Evolutionary conservation across 1,140 invertebrate species (phyloP).

Genomic region (Carposina sasakii): DNA sequence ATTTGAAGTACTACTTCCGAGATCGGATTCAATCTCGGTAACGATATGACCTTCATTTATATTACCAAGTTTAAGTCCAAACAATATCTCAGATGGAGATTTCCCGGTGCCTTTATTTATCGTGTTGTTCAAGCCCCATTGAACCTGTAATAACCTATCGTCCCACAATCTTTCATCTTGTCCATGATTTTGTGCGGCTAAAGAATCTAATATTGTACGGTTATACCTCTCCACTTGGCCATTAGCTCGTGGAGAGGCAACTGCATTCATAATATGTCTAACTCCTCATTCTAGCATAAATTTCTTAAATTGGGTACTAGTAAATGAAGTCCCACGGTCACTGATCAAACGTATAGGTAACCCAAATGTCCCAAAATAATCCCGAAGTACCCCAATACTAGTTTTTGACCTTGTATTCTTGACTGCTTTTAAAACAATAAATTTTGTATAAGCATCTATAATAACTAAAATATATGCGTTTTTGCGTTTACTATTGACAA

Average conservation of each 20-base stretch:
- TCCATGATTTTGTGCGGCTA: constrained; percentile 6
- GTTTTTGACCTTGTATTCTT: constrained; percentile 4
- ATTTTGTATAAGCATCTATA: constrained; percentile 6
- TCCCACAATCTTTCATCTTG: not conserved
- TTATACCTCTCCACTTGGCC: constrained; percentile 2
- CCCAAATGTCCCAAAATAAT: constrained; percentile 5
- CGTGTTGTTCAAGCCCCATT: constrained; percentile 8
- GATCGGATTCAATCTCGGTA: not conserved
- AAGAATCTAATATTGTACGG: constrained; percentile 1
- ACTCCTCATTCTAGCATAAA: not conserved
- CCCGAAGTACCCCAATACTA: not conserved
- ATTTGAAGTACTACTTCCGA: not conserved
- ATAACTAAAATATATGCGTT: constrained; percentile 7
- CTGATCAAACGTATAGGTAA: not conserved
- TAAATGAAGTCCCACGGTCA: constrained; percentile 9
- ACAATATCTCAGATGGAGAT: constrained; percentile 5
- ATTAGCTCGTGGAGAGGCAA: not conserved
- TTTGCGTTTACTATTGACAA: constrained; percentile 5
- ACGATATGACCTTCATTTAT: not conserved
- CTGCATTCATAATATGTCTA: constrained; percentile 5
- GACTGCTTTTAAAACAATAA: constrained; percentile 8
- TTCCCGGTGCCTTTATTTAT: constrained; percentile 1
- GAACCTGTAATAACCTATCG: not conserved
- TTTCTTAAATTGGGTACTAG: constrained; percentile 3
- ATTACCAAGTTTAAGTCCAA: not conserved